Evolutionary conservation across 2,113 vertebrate genomes (phyloP).

Genomic region (Tupaia chinensis): DNA sequence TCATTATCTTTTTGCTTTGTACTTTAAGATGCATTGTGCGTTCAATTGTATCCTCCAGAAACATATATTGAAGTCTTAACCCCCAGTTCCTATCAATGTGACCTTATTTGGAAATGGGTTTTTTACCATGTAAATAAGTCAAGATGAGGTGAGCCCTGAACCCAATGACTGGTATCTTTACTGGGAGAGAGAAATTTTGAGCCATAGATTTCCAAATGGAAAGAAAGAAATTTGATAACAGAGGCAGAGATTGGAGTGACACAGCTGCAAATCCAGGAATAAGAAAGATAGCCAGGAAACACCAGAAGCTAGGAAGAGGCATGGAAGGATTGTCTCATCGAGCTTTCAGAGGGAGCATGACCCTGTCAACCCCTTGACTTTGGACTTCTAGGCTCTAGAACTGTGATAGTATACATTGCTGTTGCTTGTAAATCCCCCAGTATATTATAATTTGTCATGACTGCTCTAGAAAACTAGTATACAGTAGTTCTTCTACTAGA

Average conservation of each 20-base stretch:
- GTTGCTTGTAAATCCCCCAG: background rate
- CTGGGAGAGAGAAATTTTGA: background rate
- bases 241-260: no score
- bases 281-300: background rate
- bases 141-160: no score
- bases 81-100: background rate
- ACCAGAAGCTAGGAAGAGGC: background rate
- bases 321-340: no score
- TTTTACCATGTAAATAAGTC: no score
- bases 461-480: background rate
- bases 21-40: background rate
- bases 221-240: background rate
- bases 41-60: background rate
- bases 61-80: background rate
- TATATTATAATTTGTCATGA: background rate
- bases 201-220: background rate
- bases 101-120: no score
- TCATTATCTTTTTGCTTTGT: background rate
- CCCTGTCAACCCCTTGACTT: no score
- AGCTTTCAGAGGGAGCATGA: no score
- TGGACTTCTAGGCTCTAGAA: no score
- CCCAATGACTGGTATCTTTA: background rate
- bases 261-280: background rate
- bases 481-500: background rate
- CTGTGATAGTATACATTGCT: background rate